A percentile compares a stretch with the other conserved stretches of the same genome.
These are phyloP conservation scores for Odontesthes bonariensis DNA, from an alignment of 2,113 vertebrate genomes.

Conservation along the genomic window DNA sequence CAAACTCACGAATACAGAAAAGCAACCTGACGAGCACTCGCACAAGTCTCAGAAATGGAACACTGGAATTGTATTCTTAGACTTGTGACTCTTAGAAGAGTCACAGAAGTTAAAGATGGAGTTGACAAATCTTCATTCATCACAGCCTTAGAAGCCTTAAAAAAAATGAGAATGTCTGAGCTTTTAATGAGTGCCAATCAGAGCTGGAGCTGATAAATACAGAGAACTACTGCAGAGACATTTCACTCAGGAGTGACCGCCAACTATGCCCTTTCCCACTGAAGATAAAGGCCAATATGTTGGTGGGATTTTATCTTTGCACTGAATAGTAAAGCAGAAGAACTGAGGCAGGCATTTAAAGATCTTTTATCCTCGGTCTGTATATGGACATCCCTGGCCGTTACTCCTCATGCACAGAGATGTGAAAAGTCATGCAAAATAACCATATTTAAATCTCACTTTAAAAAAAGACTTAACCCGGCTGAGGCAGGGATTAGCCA, in stretches of 20 bases:
- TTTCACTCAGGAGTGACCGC: neutral
- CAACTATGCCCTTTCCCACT: neutral
- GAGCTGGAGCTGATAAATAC: neutral
- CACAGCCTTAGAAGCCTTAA: neutral
- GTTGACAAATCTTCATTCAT: neutral
- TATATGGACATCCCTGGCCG: neutral
- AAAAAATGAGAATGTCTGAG: neutral
- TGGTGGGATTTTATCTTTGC: neutral
- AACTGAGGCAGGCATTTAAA: constrained; percentile 4
- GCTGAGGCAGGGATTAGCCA: constrained; percentile 23
- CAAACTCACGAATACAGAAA: constrained; percentile 38
- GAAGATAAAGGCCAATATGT: neutral
- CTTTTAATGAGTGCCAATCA: too few species aligned
- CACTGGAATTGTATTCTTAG: neutral
- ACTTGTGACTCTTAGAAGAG: too few species aligned
- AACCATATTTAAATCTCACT: neutral
- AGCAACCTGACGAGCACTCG: constrained; percentile 29
- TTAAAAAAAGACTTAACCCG: constrained; percentile 12
- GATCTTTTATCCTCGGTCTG: neutral
- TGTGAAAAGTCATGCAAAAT: constrained; percentile 1
- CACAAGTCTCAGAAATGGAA: neutral
- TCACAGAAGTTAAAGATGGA: neutral
- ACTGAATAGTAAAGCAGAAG: neutral
- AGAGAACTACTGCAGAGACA: neutral
- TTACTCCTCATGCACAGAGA: constrained; percentile 10